phyloP scores from a whole-genome alignment of 1,140 invertebrate species.

The Ceratosolen fusciceps region DNA sequence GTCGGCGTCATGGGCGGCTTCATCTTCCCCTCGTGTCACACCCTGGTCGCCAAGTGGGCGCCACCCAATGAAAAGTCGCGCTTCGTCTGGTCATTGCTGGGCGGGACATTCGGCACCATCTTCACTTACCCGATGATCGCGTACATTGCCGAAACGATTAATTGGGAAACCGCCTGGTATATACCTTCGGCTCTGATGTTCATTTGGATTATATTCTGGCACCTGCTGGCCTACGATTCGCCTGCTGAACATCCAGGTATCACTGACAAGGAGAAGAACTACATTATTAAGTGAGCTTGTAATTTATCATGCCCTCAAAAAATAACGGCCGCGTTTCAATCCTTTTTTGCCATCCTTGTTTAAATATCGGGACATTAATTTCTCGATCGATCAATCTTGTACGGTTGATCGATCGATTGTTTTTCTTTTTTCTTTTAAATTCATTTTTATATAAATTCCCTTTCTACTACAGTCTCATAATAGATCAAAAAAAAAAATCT shows the following conservation, averaged over 20 bases:
- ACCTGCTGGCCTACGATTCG: constrained; percentile 76
- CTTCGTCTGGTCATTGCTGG: constrained; percentile 79
- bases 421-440: too few relatives aligned
- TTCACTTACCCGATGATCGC: constrained; percentile 80
- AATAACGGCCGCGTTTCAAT: too few relatives aligned
- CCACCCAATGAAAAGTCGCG: constrained; percentile 80
- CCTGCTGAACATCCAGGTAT: constrained; percentile 83
- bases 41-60: constrained; percentile 78
- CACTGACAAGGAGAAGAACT: constrained; percentile 79
- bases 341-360: too few relatives aligned
- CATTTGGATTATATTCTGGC: constrained; percentile 76
- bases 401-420: too few relatives aligned
- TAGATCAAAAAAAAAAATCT: too few relatives aligned
- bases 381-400: too few relatives aligned
- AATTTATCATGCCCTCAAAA: neutral
- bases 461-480: too few relatives aligned
- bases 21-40: constrained; percentile 79
- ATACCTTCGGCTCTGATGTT: constrained; percentile 76
- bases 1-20: constrained; percentile 73
- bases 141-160: constrained; percentile 74
- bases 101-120: constrained; percentile 82
- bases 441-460: too few relatives aligned
- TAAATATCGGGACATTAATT: too few relatives aligned
- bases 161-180: constrained; percentile 82
- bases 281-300: constrained; percentile 74